Evolutionary conservation across 2,113 vertebrate species (phyloP).

Genomic region (Butorides virescens): DNA sequence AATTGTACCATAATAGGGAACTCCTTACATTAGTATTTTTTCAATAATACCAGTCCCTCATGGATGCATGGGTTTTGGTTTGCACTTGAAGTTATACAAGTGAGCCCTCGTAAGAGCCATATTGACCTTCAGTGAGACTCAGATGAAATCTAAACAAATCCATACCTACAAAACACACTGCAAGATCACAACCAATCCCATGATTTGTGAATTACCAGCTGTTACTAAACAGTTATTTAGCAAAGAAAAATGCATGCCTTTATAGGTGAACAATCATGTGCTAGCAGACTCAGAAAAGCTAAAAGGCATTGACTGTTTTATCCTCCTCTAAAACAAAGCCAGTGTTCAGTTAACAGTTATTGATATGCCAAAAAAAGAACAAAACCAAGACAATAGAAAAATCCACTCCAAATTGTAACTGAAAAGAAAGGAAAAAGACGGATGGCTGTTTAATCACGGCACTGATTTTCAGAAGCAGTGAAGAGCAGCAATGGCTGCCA

Average conservation of each 20-base stretch:
- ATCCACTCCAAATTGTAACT: background rate
- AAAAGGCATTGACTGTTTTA: background rate
- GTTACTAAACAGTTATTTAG: background rate
- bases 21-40: background rate
- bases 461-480: background rate
- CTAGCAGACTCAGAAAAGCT: background rate
- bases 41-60: background rate
- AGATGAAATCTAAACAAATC: background rate
- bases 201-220: background rate
- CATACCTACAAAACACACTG: background rate
- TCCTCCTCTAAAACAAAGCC: background rate
- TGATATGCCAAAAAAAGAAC: background rate
- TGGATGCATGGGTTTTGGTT: background rate
- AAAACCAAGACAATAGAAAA: background rate
- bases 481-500: background rate
- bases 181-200: background rate
- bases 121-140: background rate
- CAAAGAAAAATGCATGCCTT: background rate
- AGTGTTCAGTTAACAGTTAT: background rate
- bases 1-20: background rate
- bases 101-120: accelerated
- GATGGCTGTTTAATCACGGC: accelerated
- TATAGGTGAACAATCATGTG: background rate
- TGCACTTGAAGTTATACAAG: background rate
- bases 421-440: background rate